A percentile compares a stretch with the other conserved stretches of the same genome.
phyloP scores from a whole-genome alignment of 2,113 vertebrate genomes.

The Siniperca knerii region DNA sequence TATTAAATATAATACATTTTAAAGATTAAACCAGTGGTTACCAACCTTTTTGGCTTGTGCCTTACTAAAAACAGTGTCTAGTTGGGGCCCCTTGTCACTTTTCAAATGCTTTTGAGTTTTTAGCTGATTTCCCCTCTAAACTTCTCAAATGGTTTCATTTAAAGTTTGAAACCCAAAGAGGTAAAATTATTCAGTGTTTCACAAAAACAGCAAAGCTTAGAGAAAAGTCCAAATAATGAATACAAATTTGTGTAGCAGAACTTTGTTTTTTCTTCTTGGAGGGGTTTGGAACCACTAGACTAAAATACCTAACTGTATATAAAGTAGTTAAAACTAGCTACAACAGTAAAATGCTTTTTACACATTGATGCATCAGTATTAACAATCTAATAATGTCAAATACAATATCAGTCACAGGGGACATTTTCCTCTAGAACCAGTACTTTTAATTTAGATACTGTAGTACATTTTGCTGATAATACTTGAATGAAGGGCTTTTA shows the following conservation, averaged over 20 bases:
- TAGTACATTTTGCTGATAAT: neutral
- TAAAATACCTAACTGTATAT: neutral
- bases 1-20: neutral
- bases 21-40: neutral
- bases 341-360: neutral
- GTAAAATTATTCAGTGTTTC: neutral
- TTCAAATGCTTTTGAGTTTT: neutral
- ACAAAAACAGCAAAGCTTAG: neutral
- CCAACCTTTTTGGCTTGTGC: neutral
- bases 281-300: neutral
- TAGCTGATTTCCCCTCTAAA: neutral
- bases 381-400: no score
- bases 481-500: neutral
- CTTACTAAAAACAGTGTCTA: no score
- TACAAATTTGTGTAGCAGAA: neutral
- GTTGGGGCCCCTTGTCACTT: no score
- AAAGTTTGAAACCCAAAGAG: neutral
- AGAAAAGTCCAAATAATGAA: no score
- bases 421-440: neutral
- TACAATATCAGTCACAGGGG: neutral
- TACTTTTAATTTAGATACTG: neutral
- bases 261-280: neutral
- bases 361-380: no score
- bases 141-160: neutral
- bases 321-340: neutral